Conservation (phyloP, 2,797 vertebrate species). For the Enteromius paludinosus region DNA sequence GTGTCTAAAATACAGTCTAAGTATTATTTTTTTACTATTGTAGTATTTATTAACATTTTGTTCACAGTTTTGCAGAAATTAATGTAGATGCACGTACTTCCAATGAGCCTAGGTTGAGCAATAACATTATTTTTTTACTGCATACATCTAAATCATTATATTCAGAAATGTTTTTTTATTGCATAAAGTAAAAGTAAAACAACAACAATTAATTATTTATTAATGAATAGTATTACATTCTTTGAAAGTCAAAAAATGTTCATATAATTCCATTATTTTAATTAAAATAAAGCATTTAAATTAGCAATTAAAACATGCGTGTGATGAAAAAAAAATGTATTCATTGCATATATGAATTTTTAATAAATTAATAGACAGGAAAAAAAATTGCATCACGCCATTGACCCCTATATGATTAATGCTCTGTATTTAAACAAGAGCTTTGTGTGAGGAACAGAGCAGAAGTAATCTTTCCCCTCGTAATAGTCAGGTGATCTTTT, state of each 20-base stretch:
- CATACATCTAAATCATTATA: no score
- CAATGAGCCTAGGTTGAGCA: no score
- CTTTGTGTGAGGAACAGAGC: not conserved
- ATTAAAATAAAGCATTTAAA: not conserved
- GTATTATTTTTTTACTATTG: not conserved
- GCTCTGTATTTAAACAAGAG: not conserved
- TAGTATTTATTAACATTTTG: not conserved
- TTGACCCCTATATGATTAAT: not conserved
- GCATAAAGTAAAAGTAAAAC: no score
- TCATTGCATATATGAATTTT: not conserved
- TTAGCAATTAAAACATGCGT: not conserved
- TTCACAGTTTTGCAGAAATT: no score
- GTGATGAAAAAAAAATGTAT: not conserved
- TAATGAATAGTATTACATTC: no score
- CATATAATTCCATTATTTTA: not conserved
- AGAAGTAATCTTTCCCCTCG: not conserved
- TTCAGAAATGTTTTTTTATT: no score
- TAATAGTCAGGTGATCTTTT: slow-evolving; percentile 29
- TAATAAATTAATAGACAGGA: not conserved
- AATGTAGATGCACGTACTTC: no score
- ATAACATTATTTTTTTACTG: no score
- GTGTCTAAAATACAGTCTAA: slow-evolving; percentile 10
- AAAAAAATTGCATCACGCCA: not conserved
- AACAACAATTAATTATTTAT: no score
- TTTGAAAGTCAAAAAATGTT: no score